Evolutionary conservation across 2,113 vertebrate species (phyloP).

Genomic region (Pimephales promelas): DNA sequence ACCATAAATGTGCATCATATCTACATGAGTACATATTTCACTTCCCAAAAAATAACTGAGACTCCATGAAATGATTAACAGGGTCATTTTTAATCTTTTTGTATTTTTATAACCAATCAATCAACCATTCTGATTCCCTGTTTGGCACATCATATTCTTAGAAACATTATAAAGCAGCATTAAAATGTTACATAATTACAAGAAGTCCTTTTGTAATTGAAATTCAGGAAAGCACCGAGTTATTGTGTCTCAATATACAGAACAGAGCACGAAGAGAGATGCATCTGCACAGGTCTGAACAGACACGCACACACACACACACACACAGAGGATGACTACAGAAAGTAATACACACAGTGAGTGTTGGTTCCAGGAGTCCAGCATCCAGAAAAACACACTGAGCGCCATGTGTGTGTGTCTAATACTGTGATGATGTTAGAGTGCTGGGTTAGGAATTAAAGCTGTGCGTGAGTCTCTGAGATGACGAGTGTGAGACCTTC

Average conservation of each 20-base stretch:
- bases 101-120: background rate
- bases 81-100: conserved; percentile 5
- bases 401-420: background rate
- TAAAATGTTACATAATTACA: conserved; percentile 42
- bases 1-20: background rate
- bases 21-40: background rate
- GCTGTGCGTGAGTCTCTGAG: background rate
- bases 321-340: background rate
- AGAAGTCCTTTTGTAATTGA: background rate
- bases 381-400: background rate
- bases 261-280: background rate
- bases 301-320: background rate
- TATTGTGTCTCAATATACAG: background rate
- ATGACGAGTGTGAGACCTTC: background rate
- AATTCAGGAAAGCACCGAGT: conserved; percentile 36
- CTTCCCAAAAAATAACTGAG: background rate
- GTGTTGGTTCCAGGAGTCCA: no score
- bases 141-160: conserved; percentile 29
- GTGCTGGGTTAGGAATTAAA: conserved; percentile 13
- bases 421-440: background rate
- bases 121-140: background rate
- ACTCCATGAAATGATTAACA: background rate
- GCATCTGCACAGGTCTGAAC: background rate
- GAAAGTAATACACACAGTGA: background rate
- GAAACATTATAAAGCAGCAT: conserved; percentile 50